A percentile compares a stretch with the other conserved stretches of the same genome.
phyloP scores from a whole-genome alignment of 2,797 vertebrate genomes.

The Jordanella pulchra region DNA sequence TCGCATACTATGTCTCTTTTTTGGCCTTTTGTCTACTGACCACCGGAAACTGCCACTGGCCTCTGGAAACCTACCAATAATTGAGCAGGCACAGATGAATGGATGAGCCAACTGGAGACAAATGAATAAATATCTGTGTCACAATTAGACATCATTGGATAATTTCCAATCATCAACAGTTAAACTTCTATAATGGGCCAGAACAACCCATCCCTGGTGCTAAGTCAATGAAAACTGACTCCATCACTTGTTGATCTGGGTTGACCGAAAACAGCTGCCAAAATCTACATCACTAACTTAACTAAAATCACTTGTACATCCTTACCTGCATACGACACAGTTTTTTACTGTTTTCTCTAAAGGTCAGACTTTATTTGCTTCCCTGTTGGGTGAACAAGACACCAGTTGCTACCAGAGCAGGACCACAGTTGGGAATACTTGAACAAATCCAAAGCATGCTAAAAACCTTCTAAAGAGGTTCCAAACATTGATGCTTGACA shows the following conservation, averaged over 20 bases:
- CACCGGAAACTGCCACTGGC: neutral
- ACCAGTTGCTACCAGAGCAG: neutral
- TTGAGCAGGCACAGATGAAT: neutral
- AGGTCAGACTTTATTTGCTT: neutral
- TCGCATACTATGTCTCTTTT: too few relatives aligned
- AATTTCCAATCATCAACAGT: too few relatives aligned
- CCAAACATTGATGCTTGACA: neutral
- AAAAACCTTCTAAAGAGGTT: neutral
- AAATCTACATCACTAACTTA: neutral
- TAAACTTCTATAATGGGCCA: too few relatives aligned
- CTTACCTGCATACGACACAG: neutral
- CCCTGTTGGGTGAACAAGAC: too few relatives aligned
- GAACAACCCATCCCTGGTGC: neutral
- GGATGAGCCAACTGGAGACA: neutral
- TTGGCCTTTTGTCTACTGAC: neutral
- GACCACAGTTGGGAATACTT: neutral
- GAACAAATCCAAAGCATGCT: neutral
- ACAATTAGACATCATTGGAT: too few relatives aligned
- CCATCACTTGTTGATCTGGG: neutral
- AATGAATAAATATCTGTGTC: neutral
- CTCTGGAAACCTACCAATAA: neutral
- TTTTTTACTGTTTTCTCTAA: neutral
- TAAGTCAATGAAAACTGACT: neutral
- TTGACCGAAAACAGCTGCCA: neutral
- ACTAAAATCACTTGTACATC: too few relatives aligned